These are phyloP conservation scores for Manis crassicaudata DNA, from an alignment of 2,797 vertebrate species.

Conservation along the genomic window DNA sequence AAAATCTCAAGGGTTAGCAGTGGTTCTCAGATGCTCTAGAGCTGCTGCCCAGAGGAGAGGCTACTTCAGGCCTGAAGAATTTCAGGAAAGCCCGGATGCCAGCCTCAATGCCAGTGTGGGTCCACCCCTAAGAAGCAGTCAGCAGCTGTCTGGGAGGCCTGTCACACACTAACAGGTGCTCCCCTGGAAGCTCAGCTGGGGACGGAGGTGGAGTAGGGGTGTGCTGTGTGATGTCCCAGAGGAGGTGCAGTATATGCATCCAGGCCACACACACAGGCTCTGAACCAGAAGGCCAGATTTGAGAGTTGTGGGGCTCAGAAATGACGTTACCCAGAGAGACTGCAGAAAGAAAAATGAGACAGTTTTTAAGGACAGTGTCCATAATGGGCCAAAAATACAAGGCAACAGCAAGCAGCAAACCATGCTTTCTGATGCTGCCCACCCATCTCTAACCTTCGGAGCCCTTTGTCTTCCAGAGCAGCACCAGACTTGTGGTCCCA, in stretches of 20 bases:
- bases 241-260: too few relatives aligned
- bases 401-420: accelerated
- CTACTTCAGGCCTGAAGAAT: not conserved
- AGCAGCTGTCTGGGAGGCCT: not conserved
- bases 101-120: not conserved
- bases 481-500: not conserved
- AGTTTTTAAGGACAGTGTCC: not conserved
- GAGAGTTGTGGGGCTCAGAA: not conserved
- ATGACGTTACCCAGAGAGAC: not conserved
- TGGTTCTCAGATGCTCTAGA: not conserved
- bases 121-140: not conserved
- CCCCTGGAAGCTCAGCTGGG: not conserved
- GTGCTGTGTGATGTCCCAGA: too few relatives aligned
- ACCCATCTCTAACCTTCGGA: not conserved
- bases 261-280: not conserved
- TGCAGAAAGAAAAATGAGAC: not conserved
- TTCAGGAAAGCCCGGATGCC: not conserved
- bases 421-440: not conserved
- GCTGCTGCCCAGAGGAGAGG: not conserved
- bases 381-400: not conserved
- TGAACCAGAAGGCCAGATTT: not conserved
- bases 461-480: not conserved
- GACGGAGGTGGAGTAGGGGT: not conserved
- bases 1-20: not conserved
- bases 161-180: accelerated